A percentile compares a stretch with the other conserved stretches of the same genome.
Evolutionary conservation across 2,888 invertebrate genomes (phyloP).

Genomic region (Drosophila trichaetosa): DNA sequence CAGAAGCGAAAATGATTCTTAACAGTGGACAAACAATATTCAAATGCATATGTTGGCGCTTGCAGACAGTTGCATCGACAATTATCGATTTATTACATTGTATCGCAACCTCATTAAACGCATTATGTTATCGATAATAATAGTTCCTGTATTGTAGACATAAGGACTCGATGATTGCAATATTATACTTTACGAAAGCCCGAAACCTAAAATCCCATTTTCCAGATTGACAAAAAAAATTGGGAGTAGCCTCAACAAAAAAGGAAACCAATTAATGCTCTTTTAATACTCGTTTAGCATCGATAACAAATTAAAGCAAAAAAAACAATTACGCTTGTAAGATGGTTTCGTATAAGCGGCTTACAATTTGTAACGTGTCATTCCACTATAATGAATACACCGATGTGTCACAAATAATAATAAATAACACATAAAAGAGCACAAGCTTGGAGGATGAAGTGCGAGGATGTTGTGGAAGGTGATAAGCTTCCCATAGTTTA

Average conservation of each 20-base stretch:
- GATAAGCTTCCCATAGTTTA: conserved; percentile 91
- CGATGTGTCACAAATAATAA: background rate
- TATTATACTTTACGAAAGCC: background rate
- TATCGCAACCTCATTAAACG: background rate
- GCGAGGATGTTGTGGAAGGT: conserved; percentile 18
- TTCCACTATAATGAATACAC: background rate
- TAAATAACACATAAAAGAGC: background rate
- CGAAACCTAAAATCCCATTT: background rate
- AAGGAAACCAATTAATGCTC: background rate
- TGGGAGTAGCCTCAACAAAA: background rate
- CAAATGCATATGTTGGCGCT: background rate
- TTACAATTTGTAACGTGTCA: conserved; percentile 16
- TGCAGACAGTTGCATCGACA: conserved; percentile 11
- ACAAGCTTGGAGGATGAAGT: conserved; percentile 7
- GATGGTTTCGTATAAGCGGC: background rate
- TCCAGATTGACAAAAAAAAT: background rate
- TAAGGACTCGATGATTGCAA: background rate
- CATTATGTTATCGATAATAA: background rate
- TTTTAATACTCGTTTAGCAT: background rate
- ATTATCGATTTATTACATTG: conserved; percentile 15
- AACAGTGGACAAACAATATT: background rate
- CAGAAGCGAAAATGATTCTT: background rate
- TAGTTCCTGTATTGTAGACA: background rate
- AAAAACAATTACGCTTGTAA: background rate
- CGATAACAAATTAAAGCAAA: background rate